phyloP scores from a whole-genome alignment of 2,113 vertebrate genomes.

The Halichoerus grypus region DNA sequence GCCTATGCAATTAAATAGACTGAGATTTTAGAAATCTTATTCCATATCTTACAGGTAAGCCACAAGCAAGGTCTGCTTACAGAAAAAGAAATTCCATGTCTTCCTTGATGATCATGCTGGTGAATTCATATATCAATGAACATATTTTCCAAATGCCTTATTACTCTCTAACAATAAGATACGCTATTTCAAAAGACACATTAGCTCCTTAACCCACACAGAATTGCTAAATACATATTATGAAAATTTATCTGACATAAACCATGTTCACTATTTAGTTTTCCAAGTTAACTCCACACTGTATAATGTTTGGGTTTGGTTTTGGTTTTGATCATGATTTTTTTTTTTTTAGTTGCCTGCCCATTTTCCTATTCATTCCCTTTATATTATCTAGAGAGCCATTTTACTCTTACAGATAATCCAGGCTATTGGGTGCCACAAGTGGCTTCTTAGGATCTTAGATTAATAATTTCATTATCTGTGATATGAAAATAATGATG shows the following conservation, averaged over 20 bases:
- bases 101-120: neutral
- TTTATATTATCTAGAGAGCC: neutral
- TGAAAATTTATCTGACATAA: neutral
- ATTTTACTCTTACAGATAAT: neutral
- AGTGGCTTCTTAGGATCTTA: neutral
- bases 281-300: neutral
- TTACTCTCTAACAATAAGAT: constrained; percentile 39
- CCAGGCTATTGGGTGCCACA: neutral
- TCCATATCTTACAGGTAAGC: neutral
- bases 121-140: constrained; percentile 4
- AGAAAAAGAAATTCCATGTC: constrained; percentile 32
- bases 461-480: constrained; percentile 23
- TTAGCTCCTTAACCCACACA: neutral
- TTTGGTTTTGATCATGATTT: neutral
- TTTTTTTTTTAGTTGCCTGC: neutral
- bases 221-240: neutral
- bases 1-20: neutral
- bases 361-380: neutral
- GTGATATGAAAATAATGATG: neutral
- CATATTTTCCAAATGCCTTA: neutral
- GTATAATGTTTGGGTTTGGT: neutral
- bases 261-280: neutral
- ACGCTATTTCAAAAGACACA: neutral
- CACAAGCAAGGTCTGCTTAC: neutral
- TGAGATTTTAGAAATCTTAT: neutral